phyloP scores from a whole-genome alignment of 1,140 invertebrate species.

The Proales similis region DNA sequence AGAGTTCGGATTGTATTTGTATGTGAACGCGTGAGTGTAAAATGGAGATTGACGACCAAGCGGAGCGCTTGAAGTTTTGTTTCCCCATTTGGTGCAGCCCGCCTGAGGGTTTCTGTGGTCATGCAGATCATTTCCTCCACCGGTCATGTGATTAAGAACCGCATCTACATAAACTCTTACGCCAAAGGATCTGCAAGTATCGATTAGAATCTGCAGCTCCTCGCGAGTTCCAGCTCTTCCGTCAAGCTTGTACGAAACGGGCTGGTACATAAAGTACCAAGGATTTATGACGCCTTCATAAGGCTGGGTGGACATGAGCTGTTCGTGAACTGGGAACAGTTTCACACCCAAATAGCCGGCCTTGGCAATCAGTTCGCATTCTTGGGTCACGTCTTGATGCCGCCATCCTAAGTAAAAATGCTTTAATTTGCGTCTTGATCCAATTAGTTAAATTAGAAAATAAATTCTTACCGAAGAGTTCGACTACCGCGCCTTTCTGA shows the following conservation, averaged over 20 bases:
- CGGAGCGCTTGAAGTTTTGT: conserved; percentile 27
- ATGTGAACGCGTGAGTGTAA: conserved; percentile 48
- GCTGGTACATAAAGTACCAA: conserved; percentile 80
- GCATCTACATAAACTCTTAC: conserved; percentile 77
- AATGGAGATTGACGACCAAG: conserved; percentile 34
- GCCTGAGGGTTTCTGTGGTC: conserved; percentile 41
- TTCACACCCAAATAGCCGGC: conserved; percentile 38
- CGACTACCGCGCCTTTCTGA: conserved; percentile 33
- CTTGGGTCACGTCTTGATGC: conserved; percentile 35
- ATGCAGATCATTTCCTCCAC: conserved; percentile 48
- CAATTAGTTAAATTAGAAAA: too few relatives aligned
- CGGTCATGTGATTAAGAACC: conserved; percentile 81
- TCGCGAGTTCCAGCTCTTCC: conserved; percentile 68
- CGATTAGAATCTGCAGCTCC: conserved; percentile 66
- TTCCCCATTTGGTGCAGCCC: conserved; percentile 36
- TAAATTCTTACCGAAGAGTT: conserved; percentile 38
- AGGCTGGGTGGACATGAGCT: conserved; percentile 36
- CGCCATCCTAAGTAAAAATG: too few relatives aligned
- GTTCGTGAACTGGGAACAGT: conserved; percentile 38
- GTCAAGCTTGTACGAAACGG: conserved; percentile 69
- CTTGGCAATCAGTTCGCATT: conserved; percentile 37
- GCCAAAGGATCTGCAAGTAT: conserved; percentile 63
- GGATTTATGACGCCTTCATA: conserved; percentile 45
- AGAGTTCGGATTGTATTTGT: conserved; percentile 40
- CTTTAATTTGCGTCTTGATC: too few relatives aligned